Percentiles rank a stretch among this genome's conserved stretches.
Conservation (phyloP, 2,888 invertebrate genomes). For the Rhodophaea formosa region DNA sequence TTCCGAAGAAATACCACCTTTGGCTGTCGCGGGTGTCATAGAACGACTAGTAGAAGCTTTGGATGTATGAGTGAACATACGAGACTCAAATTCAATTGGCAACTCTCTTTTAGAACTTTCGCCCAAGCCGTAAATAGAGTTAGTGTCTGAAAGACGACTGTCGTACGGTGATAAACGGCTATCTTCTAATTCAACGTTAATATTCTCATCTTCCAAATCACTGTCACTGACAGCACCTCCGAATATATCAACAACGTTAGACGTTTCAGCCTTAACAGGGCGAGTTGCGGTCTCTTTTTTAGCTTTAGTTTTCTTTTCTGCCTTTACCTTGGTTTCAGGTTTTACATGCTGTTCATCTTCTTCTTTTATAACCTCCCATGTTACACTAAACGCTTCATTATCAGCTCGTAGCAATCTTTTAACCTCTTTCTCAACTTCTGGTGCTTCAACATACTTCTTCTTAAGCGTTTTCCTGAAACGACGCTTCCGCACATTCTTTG, state of each 20-base stretch:
- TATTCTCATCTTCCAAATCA: slow-evolving; percentile 88
- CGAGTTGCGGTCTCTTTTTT: slow-evolving; percentile 39
- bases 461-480: slow-evolving; percentile 96
- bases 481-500: slow-evolving; percentile 96
- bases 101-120: slow-evolving; percentile 44
- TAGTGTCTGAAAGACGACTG: slow-evolving; percentile 85
- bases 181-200: slow-evolving; percentile 90
- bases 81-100: slow-evolving; percentile 60
- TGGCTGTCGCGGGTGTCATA: slow-evolving; percentile 42
- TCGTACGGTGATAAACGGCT: slow-evolving; percentile 88
- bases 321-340: slow-evolving; percentile 44
- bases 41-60: slow-evolving; percentile 42
- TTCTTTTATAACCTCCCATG: slow-evolving; percentile 94
- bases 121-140: slow-evolving; percentile 52
- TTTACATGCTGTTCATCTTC: slow-evolving; percentile 86
- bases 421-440: slow-evolving; percentile 99
- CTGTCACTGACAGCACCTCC: slow-evolving; percentile 96
- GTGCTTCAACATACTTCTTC: slow-evolving; percentile 98
- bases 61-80: slow-evolving; percentile 51
- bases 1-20: slow-evolving; percentile 53
- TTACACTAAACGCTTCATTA: slow-evolving; percentile 94
- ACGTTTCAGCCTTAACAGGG: slow-evolving; percentile 46
- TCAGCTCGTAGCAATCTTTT: slow-evolving; percentile 94
- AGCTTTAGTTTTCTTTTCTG: slow-evolving; percentile 60
- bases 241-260: slow-evolving; percentile 88